Base-by-base conservation (phyloP, 2,797 vertebrate genomes). In the Petrocephalus schoutedeni region DNA sequence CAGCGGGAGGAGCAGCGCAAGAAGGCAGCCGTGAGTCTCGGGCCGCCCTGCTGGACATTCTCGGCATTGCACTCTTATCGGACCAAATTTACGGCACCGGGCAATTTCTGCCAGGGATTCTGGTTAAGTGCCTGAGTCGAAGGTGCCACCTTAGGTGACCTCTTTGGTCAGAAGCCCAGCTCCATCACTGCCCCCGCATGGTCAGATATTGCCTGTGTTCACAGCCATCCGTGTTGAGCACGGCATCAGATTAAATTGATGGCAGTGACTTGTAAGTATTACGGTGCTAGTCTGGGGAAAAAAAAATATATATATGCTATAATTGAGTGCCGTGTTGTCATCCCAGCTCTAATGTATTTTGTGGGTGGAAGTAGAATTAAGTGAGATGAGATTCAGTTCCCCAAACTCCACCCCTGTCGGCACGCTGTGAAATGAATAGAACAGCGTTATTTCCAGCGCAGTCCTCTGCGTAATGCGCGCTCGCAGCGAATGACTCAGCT, bases 21-120 rank as follows among this genome's bases (percentile, higher is more conserved):
- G 93, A 99, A 98, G 96, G 98, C 98, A 94, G 97, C 98, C 94
- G 98, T 99, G 96, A 98, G 98, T 95, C 32, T 77, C 36, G 0
- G 23, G 71, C 71, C 6, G 7, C 36, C 36, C 71, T 77, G 32
- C 71, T 77, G 16, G 36, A 45, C 16, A 7, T 19, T n/a, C 2
- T 9, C 36, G 2, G 4, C 36, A 77, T 45, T 45, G 36, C 4
- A 16, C 71, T 19, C 19, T 45, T 36, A 45, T 67, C 10, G 10
- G 4, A 32, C 32, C 71, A 77, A 77, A 77, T 45, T 77, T 77
- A 77, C 71, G 41, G 36, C 71, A 10, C 2, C 36, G 14, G 71
- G 7, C 6, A 5, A 77, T 77, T 77, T 77, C 41, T n/a, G 36
- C 14, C 1, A 0, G 36, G 71, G 71, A 77, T 9, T 77, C 71